Evolutionary conservation across 2,888 invertebrate genomes (phyloP).

Genomic region (Cryptocephalus moraei): DNA sequence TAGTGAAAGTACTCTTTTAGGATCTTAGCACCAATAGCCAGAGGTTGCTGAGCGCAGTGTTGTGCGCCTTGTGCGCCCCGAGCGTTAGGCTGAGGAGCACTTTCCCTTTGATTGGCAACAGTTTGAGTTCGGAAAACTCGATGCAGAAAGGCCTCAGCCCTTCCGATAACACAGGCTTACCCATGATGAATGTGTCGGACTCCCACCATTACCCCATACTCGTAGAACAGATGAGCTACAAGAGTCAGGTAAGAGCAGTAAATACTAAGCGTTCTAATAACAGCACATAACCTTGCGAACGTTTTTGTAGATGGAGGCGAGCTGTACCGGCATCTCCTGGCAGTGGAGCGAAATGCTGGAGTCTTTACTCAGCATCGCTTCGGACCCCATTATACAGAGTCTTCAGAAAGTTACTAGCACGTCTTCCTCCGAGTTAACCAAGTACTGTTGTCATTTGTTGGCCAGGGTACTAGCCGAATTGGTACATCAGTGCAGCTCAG

Average conservation of each 20-base stretch:
- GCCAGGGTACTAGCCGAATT: slow-evolving; percentile 82
- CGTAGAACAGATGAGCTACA: slow-evolving; percentile 68
- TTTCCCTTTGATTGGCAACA: slow-evolving; percentile 54
- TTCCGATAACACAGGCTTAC: slow-evolving; percentile 57
- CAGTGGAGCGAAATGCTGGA: slow-evolving; percentile 63
- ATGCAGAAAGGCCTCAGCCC: slow-evolving; percentile 51
- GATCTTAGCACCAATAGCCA: slow-evolving; percentile 37
- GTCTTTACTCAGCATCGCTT: slow-evolving; percentile 68
- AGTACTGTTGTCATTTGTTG: slow-evolving; percentile 63
- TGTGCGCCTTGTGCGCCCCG: slow-evolving; percentile 76
- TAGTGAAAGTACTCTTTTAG: slow-evolving; percentile 24
- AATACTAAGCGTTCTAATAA: not conserved
- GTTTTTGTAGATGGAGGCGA: slow-evolving; percentile 34
- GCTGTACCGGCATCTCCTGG: slow-evolving; percentile 29
- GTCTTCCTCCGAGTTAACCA: slow-evolving; percentile 26
- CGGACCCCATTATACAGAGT: slow-evolving; percentile 60
- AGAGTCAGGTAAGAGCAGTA: slow-evolving; percentile 41
- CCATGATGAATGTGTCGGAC: slow-evolving; percentile 57
- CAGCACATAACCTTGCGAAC: not conserved
- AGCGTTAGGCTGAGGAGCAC: slow-evolving; percentile 63
- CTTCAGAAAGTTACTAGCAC: slow-evolving; percentile 39
- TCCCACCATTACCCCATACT: slow-evolving; percentile 65
- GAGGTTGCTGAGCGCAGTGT: slow-evolving; percentile 64
- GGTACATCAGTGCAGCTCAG: slow-evolving; percentile 67
- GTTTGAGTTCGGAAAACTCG: slow-evolving; percentile 34